Conservation (phyloP, 2,888 invertebrate species). For the Adela reaumurella region DNA sequence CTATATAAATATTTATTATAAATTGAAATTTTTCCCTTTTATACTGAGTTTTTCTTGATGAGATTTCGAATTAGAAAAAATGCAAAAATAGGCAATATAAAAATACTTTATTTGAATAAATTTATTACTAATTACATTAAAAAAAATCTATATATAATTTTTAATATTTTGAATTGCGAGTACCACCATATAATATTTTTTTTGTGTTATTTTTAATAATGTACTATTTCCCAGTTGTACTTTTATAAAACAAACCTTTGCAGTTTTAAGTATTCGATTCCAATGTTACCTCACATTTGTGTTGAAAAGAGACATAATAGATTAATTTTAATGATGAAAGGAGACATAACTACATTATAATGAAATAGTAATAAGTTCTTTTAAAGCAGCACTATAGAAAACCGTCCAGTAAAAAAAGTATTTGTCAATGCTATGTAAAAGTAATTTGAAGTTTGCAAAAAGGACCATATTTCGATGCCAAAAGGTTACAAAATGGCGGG, state of each 20-base stretch:
- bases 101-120: slow-evolving; percentile 4
- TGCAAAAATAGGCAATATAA: slow-evolving; percentile 4
- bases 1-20: too few relatives aligned
- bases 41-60: too few relatives aligned
- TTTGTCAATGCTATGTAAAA: background rate
- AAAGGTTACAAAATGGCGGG: too few relatives aligned
- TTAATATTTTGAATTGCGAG: too few relatives aligned
- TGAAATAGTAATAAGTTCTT: slow-evolving; percentile 3
- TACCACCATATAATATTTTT: too few relatives aligned
- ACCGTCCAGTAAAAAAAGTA: background rate
- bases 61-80: slow-evolving; percentile 2
- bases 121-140: slow-evolving; percentile 1
- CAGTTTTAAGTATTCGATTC: slow-evolving; percentile 3
- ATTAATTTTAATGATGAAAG: slow-evolving; percentile 3
- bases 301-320: slow-evolving; percentile 1
- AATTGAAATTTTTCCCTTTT: too few relatives aligned
- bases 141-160: too few relatives aligned
- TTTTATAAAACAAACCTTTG: slow-evolving; percentile 4
- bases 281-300: slow-evolving; percentile 1
- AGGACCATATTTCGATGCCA: too few relatives aligned
- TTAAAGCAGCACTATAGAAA: background rate
- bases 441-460: too few relatives aligned
- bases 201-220: too few relatives aligned
- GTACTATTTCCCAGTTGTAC: slow-evolving; percentile 1
- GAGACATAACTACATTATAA: slow-evolving; percentile 1